Base-by-base conservation (phyloP, 2,797 vertebrate genomes). In the Gymnodraco acuticeps region DNA sequence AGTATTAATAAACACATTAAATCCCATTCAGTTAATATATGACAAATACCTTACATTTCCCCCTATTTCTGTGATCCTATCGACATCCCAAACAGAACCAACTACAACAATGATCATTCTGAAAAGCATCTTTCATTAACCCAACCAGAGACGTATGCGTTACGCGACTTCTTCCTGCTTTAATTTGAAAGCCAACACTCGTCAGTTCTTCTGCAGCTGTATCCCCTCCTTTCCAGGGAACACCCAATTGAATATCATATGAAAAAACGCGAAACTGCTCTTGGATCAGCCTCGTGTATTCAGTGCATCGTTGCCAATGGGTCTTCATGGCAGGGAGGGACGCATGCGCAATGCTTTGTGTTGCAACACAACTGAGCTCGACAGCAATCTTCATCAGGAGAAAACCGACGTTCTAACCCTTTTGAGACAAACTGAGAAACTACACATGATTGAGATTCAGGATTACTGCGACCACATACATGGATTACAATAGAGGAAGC, bases 341-440 rank as follows among this genome's bases (percentile, higher is more conserved):
- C 91, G 88, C 92, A 91, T 91, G 91, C 91, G 93, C 86, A 80
- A 0, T 56, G 8, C 2, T 13, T 54, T 19, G 14, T 47, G 17
- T 52, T 27, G 86, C 66, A 23, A 62, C 47, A 64, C 33, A 48
- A 33, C 60, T 8, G 63, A 54, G 60, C 42, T 70, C 70, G 81
- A 71, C 75, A 19, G 70, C 55, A 43, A 6, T 20, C 55, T 23
- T 58, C 56, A 67, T 27, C 70, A 23, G 76, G 41, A 84, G 83
- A 77, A 78, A 81, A 73, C n/a, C 16, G 50, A 70, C 9, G 59
- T 56, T 38, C 5, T 33, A 1, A 31, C 15, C 5, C 0, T 3
- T 55, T 55, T 38, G 14, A 47, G 41, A 68, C 54, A 45, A 78
- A 73, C 50, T 10, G 31, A 23, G 59, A 66, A 47, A 15, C 19